These are phyloP conservation scores for Drosophila prolongata DNA, from an alignment of 2,888 invertebrate genomes.

Conservation along the genomic window DNA sequence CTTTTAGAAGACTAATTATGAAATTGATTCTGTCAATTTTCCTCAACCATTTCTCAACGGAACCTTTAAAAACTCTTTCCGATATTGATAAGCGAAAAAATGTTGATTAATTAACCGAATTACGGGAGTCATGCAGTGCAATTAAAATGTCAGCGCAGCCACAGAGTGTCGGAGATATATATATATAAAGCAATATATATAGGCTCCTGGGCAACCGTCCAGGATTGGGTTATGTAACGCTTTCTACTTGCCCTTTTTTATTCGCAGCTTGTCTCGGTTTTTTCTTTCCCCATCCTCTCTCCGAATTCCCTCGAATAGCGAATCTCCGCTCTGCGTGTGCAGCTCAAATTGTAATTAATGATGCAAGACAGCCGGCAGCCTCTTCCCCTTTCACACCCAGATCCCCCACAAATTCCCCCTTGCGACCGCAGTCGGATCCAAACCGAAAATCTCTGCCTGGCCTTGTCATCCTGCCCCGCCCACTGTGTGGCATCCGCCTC, in stretches of 20 bases:
- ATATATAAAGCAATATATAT: not conserved
- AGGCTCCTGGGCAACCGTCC: slow-evolving; percentile 27
- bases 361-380: slow-evolving; percentile 68
- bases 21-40: not conserved
- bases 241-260: slow-evolving; percentile 11
- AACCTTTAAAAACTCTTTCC: slow-evolving; percentile 36
- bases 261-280: slow-evolving; percentile 32
- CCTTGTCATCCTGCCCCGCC: slow-evolving; percentile 42
- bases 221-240: slow-evolving; percentile 44
- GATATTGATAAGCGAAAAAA: slow-evolving; percentile 46
- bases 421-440: slow-evolving; percentile 43
- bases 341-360: slow-evolving; percentile 78
- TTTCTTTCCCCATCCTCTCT: slow-evolving; percentile 1
- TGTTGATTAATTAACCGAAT: slow-evolving; percentile 76
- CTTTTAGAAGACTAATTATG: slow-evolving; percentile 8
- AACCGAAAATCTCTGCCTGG: slow-evolving; percentile 49
- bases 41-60: slow-evolving; percentile 15
- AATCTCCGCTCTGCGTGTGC: slow-evolving; percentile 46
- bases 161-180: slow-evolving; percentile 23
- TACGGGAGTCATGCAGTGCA: slow-evolving; percentile 74
- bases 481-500: slow-evolving; percentile 13
- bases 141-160: slow-evolving; percentile 74
- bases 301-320: slow-evolving; percentile 11
- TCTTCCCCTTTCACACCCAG: slow-evolving; percentile 18
- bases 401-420: slow-evolving; percentile 11